These are phyloP conservation scores for Drosophila auraria DNA, from an alignment of 1,140 invertebrate species.

Conservation along the genomic window DNA sequence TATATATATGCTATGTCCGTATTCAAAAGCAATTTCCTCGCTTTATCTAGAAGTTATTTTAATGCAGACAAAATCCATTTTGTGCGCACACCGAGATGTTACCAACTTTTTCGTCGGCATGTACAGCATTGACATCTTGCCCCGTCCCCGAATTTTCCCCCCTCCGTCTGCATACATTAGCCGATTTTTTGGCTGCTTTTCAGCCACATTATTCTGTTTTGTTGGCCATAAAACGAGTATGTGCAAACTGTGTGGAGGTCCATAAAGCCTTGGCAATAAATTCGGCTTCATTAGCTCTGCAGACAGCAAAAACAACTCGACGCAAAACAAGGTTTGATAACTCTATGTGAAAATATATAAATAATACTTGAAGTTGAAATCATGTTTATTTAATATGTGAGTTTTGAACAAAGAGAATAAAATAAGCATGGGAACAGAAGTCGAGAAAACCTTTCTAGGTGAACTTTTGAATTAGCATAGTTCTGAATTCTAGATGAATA, in stretches of 20 bases:
- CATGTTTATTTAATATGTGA: neutral
- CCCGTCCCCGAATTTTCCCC: neutral
- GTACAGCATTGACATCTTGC: conserved; percentile 22
- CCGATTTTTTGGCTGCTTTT: conserved; percentile 49
- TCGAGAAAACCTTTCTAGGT: no score
- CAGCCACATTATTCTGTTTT: conserved; percentile 45
- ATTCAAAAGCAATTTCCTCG: conserved; percentile 68
- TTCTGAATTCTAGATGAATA: neutral
- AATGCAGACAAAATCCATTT: conserved; percentile 59
- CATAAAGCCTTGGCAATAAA: conserved; percentile 67
- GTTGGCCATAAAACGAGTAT: conserved; percentile 65
- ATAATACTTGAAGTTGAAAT: neutral
- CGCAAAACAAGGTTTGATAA: conserved; percentile 21
- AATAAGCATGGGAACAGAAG: neutral
- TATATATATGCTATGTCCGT: conserved; percentile 27
- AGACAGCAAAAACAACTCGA: conserved; percentile 26
- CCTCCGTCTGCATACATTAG: conserved; percentile 63
- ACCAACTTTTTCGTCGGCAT: conserved; percentile 51
- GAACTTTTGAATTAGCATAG: neutral
- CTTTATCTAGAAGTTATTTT: conserved; percentile 72
- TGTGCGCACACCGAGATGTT: conserved; percentile 24
- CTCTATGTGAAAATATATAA: neutral
- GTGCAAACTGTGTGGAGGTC: conserved; percentile 60
- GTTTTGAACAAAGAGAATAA: neutral
- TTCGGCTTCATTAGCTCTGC: conserved; percentile 61